Base-by-base conservation (phyloP, 2,888 invertebrate species). In the Metellina segmentata region DNA sequence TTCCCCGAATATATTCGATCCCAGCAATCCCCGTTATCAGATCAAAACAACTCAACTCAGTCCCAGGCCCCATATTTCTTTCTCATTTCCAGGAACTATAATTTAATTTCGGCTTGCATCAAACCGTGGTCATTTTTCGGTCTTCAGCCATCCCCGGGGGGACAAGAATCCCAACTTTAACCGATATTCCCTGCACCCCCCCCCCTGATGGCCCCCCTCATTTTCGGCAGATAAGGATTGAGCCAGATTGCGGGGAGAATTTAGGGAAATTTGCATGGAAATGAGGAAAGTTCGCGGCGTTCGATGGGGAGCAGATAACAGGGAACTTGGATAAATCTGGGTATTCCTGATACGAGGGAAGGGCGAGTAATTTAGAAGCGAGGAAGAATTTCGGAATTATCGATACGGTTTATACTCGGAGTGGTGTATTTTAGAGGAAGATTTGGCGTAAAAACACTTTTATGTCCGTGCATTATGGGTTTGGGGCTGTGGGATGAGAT, bases 261-360 rank as follows among this genome's bases (percentile, higher is more conserved):
- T 75, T 48, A 20, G 74, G 74, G 53, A 81, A 88, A 88, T 88
- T 88, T 88, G 88, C 88, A 88, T 88, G 81, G 81, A 88, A 81
- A 88, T 88, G 88, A 88, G 88, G 61, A 88, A 88, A 88, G 61
- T 88, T 75, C 77, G 70, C 61, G 51, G 61, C 53, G 52, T 6
- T 49, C 51, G 85, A 86, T 86, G 77, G 77, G 48, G 78, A n/a
- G 7, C n/a, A 86, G 85, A 86, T 86, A 86, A 86, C 81, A 78
- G 72, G 51, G 6, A 51, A 69, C 78, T 78, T 77, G 70, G 85
- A 82, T 82, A n/a, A 71, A 49, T 69, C 48, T 69, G 69, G 70
- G 34, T 70, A 69, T 85, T n/a, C 34, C 77, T n/a, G 69, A 69
- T 49, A 49, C 75, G 61, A 6, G 7, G 51, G 72, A n/a, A 75